phyloP scores from a whole-genome alignment of 2,888 invertebrate species.

The Bugula neritina region DNA sequence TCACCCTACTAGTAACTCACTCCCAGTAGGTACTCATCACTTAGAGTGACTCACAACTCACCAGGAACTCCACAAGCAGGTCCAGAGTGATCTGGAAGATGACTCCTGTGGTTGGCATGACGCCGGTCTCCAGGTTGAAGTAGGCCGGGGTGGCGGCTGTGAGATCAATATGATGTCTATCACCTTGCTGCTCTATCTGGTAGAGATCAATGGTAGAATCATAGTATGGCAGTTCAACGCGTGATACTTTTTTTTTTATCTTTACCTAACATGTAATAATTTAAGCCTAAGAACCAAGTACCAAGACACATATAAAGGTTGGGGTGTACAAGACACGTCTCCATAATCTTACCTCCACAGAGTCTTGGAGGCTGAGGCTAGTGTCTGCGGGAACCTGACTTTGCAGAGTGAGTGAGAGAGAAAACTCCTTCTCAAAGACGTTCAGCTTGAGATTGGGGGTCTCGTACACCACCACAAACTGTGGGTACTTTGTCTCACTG shows the following conservation, averaged over 20 bases:
- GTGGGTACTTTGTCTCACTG: background rate
- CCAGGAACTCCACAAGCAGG: background rate
- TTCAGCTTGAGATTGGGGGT: constrained; percentile 35
- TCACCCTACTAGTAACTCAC: no score
- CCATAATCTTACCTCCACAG: background rate
- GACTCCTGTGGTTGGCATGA: background rate
- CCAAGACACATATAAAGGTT: no score
- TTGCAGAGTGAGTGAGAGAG: background rate
- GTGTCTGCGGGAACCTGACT: background rate
- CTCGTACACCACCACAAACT: background rate
- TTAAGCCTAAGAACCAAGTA: no score
- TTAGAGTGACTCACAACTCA: background rate
- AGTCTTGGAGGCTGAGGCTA: background rate
- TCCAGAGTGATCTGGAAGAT: background rate
- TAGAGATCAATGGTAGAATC: background rate
- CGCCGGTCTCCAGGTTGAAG: background rate
- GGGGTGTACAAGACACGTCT: no score
- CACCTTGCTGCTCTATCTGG: background rate
- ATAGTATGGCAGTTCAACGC: no score
- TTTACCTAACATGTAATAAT: no score
- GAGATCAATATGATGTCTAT: background rate
- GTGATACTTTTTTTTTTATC: no score
- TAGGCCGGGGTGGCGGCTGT: background rate
- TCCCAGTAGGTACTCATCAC: no score
- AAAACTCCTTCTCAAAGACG: constrained; percentile 28